phyloP scores from a whole-genome alignment of 2,797 vertebrate genomes.

The Eremophila alpestris region DNA sequence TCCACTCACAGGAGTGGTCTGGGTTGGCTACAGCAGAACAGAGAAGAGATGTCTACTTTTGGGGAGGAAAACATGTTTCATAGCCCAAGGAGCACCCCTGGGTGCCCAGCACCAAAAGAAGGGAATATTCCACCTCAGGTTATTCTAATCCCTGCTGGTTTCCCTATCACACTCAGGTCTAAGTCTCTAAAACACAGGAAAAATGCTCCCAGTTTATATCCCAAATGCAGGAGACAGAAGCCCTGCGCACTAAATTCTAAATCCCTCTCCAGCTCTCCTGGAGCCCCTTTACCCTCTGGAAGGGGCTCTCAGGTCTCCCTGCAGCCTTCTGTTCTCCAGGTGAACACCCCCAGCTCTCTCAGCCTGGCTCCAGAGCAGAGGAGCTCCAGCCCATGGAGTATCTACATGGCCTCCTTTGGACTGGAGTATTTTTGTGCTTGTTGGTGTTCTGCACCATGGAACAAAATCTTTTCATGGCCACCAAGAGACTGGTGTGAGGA shows the following conservation, averaged over 20 bases:
- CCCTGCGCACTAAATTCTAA: neutral
- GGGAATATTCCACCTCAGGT: neutral
- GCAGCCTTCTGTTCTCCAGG: neutral
- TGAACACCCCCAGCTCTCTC: neutral
- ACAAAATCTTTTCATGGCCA: neutral
- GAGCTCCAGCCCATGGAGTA: neutral
- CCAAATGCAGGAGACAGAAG: neutral
- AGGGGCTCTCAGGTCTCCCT: neutral
- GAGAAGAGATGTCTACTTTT: neutral
- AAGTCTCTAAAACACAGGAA: neutral
- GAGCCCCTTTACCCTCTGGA: neutral
- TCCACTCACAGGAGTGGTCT: neutral
- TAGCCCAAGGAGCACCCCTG: neutral
- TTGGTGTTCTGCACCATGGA: neutral
- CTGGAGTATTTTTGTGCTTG: neutral
- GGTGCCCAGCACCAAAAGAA: neutral
- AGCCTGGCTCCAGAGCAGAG: neutral
- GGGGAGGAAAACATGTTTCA: neutral
- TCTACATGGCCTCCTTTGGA: accelerated
- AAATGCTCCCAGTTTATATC: neutral
- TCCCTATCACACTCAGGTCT: neutral
- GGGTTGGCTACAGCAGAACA: neutral
- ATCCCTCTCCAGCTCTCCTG: neutral
- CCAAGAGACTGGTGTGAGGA: neutral
- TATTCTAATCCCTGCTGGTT: neutral